Evolutionary conservation across 2,797 vertebrate species (phyloP).

Genomic region (Acanthis flammea): DNA sequence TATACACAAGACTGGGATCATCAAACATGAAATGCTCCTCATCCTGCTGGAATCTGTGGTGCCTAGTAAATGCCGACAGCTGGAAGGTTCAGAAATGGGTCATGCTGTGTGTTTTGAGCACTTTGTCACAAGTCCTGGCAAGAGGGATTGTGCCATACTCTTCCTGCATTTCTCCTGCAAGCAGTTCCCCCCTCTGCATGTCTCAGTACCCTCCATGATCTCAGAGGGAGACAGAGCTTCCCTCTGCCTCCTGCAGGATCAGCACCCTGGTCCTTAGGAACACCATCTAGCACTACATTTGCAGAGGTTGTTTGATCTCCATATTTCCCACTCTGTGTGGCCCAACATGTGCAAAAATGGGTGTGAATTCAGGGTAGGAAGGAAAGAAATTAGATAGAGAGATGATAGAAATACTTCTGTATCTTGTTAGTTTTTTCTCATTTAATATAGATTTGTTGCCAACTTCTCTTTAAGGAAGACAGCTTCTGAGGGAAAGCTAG

Average conservation of each 20-base stretch:
- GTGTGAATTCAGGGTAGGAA: not conserved
- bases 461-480: not conserved
- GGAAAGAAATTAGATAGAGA: not conserved
- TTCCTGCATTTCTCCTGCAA: not conserved
- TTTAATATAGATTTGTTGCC: not conserved
- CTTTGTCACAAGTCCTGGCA: not conserved
- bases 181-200: not conserved
- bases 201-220: not conserved
- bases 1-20: not conserved
- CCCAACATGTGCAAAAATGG: not conserved
- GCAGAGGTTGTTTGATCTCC: not conserved
- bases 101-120: not conserved
- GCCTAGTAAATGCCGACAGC: not conserved
- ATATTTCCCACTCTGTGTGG: not conserved
- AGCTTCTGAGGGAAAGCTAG: not conserved
- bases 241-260: not conserved
- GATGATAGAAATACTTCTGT: not conserved
- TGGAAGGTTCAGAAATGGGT: not conserved
- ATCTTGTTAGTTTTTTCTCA: not conserved
- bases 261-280: not conserved
- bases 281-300: not conserved
- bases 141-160: fast-evolving
- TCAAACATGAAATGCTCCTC: not conserved
- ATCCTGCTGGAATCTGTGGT: not conserved
- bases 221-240: not conserved